Evolutionary conservation across 2,797 vertebrate species (phyloP).

Genomic region (Pyrocephalus nanus): DNA sequence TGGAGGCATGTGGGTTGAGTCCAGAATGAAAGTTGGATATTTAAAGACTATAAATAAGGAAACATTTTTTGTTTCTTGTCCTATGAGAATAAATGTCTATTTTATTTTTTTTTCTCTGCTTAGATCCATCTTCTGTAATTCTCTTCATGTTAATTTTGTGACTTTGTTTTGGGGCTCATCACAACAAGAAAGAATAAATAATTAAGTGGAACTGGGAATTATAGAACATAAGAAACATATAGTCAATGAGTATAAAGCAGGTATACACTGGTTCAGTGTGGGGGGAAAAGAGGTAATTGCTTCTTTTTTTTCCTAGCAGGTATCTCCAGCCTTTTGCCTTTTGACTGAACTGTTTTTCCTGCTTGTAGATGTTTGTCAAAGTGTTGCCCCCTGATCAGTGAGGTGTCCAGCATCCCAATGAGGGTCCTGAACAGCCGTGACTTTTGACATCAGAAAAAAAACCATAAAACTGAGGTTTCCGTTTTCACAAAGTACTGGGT

Average conservation of each 20-base stretch:
- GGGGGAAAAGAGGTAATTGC: neutral
- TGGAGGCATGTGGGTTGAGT: neutral
- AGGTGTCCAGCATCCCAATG: neutral
- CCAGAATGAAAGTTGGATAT: neutral
- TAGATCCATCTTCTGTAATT: neutral
- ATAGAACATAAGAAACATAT: neutral
- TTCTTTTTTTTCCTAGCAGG: neutral
- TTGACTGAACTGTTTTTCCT: neutral
- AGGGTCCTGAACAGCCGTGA: neutral
- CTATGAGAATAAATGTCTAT: neutral
- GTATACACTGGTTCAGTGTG: neutral
- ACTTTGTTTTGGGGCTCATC: neutral
- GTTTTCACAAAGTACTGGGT: neutral
- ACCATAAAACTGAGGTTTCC: neutral
- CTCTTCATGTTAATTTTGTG: neutral
- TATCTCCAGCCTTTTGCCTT: neutral
- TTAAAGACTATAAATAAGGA: neutral
- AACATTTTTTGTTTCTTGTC: neutral
- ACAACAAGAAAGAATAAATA: neutral
- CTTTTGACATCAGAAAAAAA: neutral
- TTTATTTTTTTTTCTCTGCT: neutral
- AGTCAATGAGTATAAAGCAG: neutral
- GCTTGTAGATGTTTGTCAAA: neutral
- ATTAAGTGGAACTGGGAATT: neutral
- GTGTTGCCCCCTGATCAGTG: neutral